Evolutionary conservation across 2,888 invertebrate genomes (phyloP).

Genomic region (Electrophaes corylata): DNA sequence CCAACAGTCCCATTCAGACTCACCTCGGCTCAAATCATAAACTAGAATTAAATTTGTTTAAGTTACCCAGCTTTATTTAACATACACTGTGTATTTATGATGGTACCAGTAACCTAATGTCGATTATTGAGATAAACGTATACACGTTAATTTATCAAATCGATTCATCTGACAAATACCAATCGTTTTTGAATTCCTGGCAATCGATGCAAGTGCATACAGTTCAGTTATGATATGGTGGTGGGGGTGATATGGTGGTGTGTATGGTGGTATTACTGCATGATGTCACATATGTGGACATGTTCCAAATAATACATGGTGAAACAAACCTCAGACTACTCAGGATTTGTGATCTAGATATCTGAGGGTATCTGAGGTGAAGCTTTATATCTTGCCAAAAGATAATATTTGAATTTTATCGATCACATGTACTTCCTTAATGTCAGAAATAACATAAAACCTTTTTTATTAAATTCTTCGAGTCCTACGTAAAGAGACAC

Average conservation of each 20-base stretch:
- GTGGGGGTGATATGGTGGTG: too few relatives aligned
- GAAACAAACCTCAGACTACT: too few relatives aligned
- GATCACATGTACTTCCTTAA: background rate
- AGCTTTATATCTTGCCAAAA: background rate
- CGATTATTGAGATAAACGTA: conserved; percentile 56
- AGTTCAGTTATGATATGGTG: too few relatives aligned
- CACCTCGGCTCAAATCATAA: too few relatives aligned
- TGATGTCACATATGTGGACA: too few relatives aligned
- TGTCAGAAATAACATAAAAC: conserved; percentile 5
- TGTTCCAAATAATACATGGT: too few relatives aligned
- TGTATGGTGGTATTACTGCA: too few relatives aligned
- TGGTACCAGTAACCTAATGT: conserved; percentile 48
- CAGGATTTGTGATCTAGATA: too few relatives aligned
- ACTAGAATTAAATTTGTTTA: background rate
- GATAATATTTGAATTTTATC: background rate
- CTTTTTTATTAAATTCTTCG: conserved; percentile 45
- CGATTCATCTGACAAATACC: conserved; percentile 39
- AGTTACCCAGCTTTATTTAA: conserved; percentile 3
- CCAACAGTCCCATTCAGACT: too few relatives aligned
- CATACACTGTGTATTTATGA: background rate
- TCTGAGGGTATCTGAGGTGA: too few relatives aligned
- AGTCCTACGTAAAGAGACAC: conserved; percentile 57
- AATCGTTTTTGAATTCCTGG: conserved; percentile 37
- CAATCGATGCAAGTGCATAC: background rate
- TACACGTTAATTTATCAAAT: conserved; percentile 59